Evolutionary conservation across 53 echinoderm and acorn worm species (phyloP), one percentile per base, ranked within the genome.

Genomic region (Patiria pectinifera): DNA sequence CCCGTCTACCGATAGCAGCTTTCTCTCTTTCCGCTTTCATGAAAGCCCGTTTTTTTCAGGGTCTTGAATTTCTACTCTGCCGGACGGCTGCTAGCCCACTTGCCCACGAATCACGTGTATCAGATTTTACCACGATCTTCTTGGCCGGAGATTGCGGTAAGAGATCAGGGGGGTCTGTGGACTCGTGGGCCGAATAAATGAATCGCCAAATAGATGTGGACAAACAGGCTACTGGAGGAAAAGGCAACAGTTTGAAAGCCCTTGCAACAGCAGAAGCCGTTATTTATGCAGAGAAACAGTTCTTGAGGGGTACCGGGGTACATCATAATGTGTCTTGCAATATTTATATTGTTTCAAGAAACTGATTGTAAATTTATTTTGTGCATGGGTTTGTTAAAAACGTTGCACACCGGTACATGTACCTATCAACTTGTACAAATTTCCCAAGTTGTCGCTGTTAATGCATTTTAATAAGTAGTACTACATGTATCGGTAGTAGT

Each of bases 91-190:
- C 85, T 85, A 45, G 49, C 85, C 85, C 71, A 86, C 86, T 86
- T 86, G 49, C 74, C 74, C 13, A 47, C 21, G 21, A 86, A 72
- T 86, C 86, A 74, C 71, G 22, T 74, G 86, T 86, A 86, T 86
- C 74, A 71, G 72, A 74, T 86, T 86, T 71, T 69, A 85, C 85
- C 85, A 9, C 45, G 19, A 44, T 85, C 85, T 69, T 69, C 85
- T 14, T 43, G 35, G 63, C 45, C 6, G 63, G 59, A 83, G 83
- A 83, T 44, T 18, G 84, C 21, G 26, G 63, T 62, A 66, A 43
- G 69, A 84, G 62, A 84, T 84, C 84, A 69, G 63, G 19, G 63
- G 59, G 5, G 60, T 19, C 63, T 62, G 43, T 84, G 14, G 69
- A 63, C 3, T 24, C 24, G 11, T 9, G 23, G 19, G 22, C 69